Percentiles rank a stretch among this genome's conserved stretches.
Conservation (phyloP, 2,113 vertebrate genomes). For the Sinocyclocheilus anophthalmus region DNA sequence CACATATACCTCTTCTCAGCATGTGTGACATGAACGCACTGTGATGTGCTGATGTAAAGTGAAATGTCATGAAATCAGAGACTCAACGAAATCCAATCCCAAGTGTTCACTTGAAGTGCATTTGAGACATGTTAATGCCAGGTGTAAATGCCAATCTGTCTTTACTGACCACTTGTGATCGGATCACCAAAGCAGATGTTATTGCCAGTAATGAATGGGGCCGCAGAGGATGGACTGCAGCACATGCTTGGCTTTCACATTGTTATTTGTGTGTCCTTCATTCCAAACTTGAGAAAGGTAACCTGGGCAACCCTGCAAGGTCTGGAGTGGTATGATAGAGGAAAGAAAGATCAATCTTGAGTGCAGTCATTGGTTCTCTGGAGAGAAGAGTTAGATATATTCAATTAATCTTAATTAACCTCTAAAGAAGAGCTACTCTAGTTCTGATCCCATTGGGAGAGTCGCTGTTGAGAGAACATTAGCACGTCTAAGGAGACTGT, state of each 20-base stretch:
- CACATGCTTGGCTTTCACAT: neutral
- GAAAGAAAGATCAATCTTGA: neutral
- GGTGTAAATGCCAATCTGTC: conserved; percentile 4
- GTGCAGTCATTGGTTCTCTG: neutral
- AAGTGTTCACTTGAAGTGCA: neutral
- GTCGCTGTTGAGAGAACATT: neutral
- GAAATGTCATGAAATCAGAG: neutral
- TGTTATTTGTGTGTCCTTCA: neutral
- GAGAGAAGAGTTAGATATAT: conserved; percentile 24
- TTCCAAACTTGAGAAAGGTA: neutral
- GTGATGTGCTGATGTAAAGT: too few relatives aligned
- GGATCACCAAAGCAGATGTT: neutral
- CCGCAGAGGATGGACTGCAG: neutral
- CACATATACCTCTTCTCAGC: neutral
- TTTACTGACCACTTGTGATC: neutral
- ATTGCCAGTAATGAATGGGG: neutral
- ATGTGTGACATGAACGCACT: neutral
- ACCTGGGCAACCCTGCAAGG: conserved; percentile 11
- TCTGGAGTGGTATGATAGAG: neutral
- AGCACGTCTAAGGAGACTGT: neutral
- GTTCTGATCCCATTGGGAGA: neutral
- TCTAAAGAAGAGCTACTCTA: conserved; percentile 6
- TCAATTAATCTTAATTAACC: conserved; percentile 41
- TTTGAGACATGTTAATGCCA: neutral
- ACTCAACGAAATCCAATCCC: neutral